Evolutionary conservation across 1,140 invertebrate genomes (phyloP), one percentile per base, ranked within the genome.

Genomic region (Cydia strobilella): DNA sequence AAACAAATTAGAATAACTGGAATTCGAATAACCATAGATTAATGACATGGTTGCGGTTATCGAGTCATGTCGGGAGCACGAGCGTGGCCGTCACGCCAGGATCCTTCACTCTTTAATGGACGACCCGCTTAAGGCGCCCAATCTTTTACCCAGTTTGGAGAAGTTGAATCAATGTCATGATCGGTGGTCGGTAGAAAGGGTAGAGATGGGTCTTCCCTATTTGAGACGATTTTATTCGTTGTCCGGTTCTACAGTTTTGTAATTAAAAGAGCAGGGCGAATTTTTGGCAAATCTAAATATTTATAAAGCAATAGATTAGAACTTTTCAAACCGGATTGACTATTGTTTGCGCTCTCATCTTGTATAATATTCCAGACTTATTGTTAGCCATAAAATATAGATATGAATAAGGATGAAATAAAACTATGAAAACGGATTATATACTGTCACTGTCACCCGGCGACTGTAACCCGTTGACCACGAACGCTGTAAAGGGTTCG

Each of bases 91-190:
- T 23, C 54, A 59, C 54, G 54, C 54, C 20, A n/a, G 54, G 9
- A 12, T 20, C n/a, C 54, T 54, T 18, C 51, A 54, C n/a, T 13
- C n/a, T 59, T 20, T 59, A 59, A 59, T 59, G 54, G 54, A 59
- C 54, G 54, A 23, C 54, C 20, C 1, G 18, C 54, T 23, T 59
- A 10, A 59, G 54, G 54, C 12, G 54, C 18, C 54, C 20, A 9
- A 23, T 59, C 5, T 69, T 18, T n/a, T 65, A 12, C 31, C n/a
- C 65, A 15, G 27, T 7, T 69, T 7, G 27, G 35, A 69, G 27
- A 42, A 69, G 42, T 69, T 69, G 65, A 42, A 35, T 69, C 65
- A 39, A 69, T 69, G 31, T 69, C 18, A 39, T 39, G 65, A 69
- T 69, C 65, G 42, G 42, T 42, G 65, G 7, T 69, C 65, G 35